Conservation (phyloP, 2,797 vertebrate species). For the Urocyon cinereoargenteus region DNA sequence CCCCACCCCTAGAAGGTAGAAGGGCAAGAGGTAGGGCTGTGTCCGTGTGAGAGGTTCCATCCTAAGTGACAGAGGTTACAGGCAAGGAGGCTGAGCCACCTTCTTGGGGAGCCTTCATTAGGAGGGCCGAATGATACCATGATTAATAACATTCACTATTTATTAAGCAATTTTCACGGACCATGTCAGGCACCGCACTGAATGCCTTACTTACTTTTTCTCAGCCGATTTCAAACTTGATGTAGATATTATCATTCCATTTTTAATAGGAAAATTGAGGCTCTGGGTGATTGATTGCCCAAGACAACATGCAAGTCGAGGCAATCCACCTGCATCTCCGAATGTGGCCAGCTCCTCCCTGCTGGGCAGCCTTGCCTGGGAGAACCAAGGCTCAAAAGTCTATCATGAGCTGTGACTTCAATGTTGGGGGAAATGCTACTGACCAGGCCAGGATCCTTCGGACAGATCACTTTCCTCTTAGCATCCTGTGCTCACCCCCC, state of each 20-base stretch:
- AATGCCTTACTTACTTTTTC: not conserved
- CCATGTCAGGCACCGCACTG: not conserved
- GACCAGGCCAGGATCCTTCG: not conserved
- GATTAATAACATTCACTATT: not conserved
- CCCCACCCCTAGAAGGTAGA: not conserved
- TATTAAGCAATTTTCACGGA: not conserved
- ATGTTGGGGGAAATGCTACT: not conserved
- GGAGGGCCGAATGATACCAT: not conserved
- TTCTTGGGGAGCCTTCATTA: not conserved
- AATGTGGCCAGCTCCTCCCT: not conserved
- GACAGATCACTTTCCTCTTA: not conserved
- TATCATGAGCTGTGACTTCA: not conserved
- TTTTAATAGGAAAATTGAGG: conserved; percentile 26
- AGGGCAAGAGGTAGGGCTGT: not conserved
- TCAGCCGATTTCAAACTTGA: not conserved
- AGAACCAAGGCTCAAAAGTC: not conserved
- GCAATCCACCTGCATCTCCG: not conserved
- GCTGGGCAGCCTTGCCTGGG: not conserved
- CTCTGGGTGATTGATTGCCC: not conserved
- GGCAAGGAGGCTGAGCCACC: not conserved
- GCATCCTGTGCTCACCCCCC: not conserved
- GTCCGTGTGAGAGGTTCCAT: not conserved
- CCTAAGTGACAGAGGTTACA: not conserved
- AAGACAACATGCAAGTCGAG: not conserved
- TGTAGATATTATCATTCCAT: not conserved